Evolutionary conservation across 92 coral and sea anemone species (phyloP), one percentile per base, ranked within the genome.

Genomic region (Parazoanthus swiftii): DNA sequence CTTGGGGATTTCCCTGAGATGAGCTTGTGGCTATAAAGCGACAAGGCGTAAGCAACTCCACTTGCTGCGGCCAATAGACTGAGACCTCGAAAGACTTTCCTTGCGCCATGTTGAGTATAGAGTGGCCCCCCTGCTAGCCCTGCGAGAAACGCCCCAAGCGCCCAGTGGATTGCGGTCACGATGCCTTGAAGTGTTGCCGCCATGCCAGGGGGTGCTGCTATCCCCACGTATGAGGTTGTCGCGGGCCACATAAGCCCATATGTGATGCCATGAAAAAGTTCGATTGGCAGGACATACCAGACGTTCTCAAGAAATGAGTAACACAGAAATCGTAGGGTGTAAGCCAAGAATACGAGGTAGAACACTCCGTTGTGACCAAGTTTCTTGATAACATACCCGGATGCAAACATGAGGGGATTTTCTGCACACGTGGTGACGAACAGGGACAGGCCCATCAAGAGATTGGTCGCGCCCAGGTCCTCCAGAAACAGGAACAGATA

Each of bases 241-340:
- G 90, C 91, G 25, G 93, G 89, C 93, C 93, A 91, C 91, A 91
- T 85, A 4, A 90, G 89, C 14, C 93, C 91, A 81, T 73, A 91
- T 9, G 93, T 91, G n/a, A 91, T 86, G 14, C 93, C 93, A 26
- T 91, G 93, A 2, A 91, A 70, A 74, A 89, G 89, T 70, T 89
- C 91, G 63, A 89, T 38, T 18, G 88, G 89, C 77, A 91, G 85
- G 38, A 91, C 91, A 81, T 79, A 91, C 93, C 93, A 89, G 10
- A 91, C 88, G 25, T 67, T 86, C 33, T 81, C 76, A 37, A 91
- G 82, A 33, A 89, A 80, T 10, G 93, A 91, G 90, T 91, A 91
- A 23, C 78, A 91, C 9, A 91, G 81, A 35, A 88, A 89, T 25
- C 93, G 56, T 50, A 91, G 26, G 16, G 88, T 74, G 81, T 91